Conservation (phyloP, 2,888 invertebrate genomes). For the Gnatocerus cornutus region DNA sequence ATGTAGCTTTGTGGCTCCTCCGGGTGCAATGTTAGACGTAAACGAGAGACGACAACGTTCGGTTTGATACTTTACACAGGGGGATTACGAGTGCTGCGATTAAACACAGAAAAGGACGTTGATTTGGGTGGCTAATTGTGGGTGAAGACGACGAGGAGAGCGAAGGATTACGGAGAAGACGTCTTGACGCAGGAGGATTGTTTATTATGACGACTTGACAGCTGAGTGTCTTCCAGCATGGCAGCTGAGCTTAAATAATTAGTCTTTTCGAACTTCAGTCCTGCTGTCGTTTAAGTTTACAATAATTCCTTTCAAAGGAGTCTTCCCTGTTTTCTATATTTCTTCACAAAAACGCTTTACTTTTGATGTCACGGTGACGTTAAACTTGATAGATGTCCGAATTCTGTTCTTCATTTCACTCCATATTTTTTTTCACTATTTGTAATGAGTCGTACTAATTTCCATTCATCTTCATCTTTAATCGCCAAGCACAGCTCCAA, state of each 20-base stretch:
- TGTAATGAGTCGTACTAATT: too few species aligned
- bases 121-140: slow-evolving; percentile 41
- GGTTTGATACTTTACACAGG: slow-evolving; percentile 27
- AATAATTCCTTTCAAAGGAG: too few species aligned
- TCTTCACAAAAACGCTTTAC: slow-evolving; percentile 1
- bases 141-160: neutral
- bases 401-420: neutral
- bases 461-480: too few species aligned
- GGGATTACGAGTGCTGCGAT: slow-evolving; percentile 34
- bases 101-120: slow-evolving; percentile 8
- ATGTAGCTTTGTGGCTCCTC: slow-evolving; percentile 46
- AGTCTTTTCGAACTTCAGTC: too few species aligned
- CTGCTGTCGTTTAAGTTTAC: too few species aligned
- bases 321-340: too few species aligned
- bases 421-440: neutral
- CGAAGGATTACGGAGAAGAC: neutral
- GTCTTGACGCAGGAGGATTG: too few species aligned
- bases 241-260: too few species aligned
- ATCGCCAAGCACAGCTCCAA: too few species aligned
- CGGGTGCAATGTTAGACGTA: slow-evolving; percentile 49
- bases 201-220: too few species aligned
- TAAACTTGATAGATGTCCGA: neutral
- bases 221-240: too few species aligned
- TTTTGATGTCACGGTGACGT: neutral
- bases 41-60: slow-evolving; percentile 46